phyloP scores from a whole-genome alignment of 1,140 invertebrate species.

The Frieseomelitta varia region DNA sequence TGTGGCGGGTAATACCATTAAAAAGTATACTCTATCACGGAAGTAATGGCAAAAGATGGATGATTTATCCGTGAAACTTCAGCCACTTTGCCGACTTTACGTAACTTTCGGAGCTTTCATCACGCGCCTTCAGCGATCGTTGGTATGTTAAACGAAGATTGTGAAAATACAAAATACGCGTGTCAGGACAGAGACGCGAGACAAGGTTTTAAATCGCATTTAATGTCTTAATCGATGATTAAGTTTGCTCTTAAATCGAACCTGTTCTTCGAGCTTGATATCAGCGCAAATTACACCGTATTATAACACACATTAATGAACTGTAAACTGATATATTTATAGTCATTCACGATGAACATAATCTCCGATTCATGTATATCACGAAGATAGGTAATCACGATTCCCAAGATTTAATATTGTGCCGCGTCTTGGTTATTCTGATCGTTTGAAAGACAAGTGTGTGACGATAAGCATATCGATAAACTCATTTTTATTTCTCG shows the following conservation, averaged over 20 bases:
- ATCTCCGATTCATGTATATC: not conserved
- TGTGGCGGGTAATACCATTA: not conserved
- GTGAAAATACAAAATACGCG: not conserved
- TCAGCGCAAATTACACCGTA: not conserved
- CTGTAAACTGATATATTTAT: not conserved
- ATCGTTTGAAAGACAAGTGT: not conserved
- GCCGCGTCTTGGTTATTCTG: not conserved
- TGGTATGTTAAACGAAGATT: not conserved
- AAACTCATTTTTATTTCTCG: not conserved
- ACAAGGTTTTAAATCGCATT: not conserved
- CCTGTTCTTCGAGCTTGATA: not conserved
- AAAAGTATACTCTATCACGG: slow-evolving; percentile 27
- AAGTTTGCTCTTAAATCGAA: not conserved
- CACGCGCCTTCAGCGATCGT: no score
- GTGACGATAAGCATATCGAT: not conserved
- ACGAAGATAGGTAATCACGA: not conserved
- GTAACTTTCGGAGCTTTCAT: slow-evolving; percentile 15
- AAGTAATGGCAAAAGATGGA: slow-evolving; percentile 45
- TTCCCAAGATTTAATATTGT: not conserved
- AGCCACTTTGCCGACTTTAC: not conserved
- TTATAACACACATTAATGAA: not conserved
- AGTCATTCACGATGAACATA: no score
- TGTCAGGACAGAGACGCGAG: not conserved
- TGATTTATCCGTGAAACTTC: slow-evolving; percentile 29
- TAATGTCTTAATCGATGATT: not conserved